These are phyloP conservation scores for Drosophila neutralis DNA, from an alignment of 2,888 invertebrate species.

Conservation along the genomic window DNA sequence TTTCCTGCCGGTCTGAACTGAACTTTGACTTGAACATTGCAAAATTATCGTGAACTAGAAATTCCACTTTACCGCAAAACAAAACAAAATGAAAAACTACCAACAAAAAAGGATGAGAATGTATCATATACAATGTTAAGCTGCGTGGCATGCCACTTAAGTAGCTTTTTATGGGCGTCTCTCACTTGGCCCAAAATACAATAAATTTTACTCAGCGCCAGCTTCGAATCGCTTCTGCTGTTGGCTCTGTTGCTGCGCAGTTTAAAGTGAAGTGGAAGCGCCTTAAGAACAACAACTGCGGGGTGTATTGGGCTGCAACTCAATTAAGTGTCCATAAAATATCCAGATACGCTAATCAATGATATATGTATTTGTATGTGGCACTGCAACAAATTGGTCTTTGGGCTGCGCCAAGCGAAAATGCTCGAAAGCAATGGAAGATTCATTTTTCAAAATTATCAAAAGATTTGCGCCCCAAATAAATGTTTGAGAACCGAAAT, in stretches of 20 bases:
- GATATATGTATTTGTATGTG: constrained; percentile 44
- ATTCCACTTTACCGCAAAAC: constrained; percentile 63
- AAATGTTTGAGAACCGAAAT: constrained; percentile 35
- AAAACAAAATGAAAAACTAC: constrained; percentile 4
- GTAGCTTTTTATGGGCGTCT: constrained; percentile 70
- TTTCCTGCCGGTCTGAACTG: constrained; percentile 40
- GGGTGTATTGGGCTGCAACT: constrained; percentile 51
- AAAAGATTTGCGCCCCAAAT: constrained; percentile 46
- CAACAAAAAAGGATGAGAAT: background rate
- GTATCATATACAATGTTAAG: constrained; percentile 53
- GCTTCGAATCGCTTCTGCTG: constrained; percentile 7
- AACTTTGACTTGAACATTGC: constrained; percentile 64
- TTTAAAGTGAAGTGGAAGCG: constrained; percentile 54
- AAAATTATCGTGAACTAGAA: constrained; percentile 65
- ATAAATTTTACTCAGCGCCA: constrained; percentile 78
- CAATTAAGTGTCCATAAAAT: constrained; percentile 79
- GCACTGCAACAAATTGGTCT: constrained; percentile 36
- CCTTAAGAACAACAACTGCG: constrained; percentile 16
- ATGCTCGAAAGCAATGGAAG: constrained; percentile 28
- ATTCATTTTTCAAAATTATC: constrained; percentile 34
- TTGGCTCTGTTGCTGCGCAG: constrained; percentile 36
- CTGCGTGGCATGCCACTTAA: constrained; percentile 70
- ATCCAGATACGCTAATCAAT: constrained; percentile 78
- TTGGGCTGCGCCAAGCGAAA: constrained; percentile 35
- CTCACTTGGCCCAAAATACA: constrained; percentile 69